Evolutionary conservation across 2,888 invertebrate species (phyloP).

Genomic region (Dione vanillae): DNA sequence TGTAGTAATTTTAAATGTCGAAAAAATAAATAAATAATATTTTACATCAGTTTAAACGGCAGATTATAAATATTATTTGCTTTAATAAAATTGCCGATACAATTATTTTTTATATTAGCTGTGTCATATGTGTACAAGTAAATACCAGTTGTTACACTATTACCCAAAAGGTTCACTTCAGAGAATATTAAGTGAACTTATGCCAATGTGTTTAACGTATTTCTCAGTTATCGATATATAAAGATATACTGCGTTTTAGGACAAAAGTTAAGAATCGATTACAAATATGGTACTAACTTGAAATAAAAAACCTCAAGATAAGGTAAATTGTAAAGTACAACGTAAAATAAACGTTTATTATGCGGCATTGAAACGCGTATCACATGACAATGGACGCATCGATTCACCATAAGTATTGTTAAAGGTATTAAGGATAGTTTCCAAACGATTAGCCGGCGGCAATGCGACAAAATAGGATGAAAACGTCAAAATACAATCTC

Average conservation of each 20-base stretch:
- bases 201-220: background rate
- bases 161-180: background rate
- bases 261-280: too few species aligned
- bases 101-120: background rate
- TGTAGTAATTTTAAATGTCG: background rate
- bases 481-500: slow-evolving; percentile 83
- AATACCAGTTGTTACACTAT: background rate
- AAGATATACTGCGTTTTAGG: too few species aligned
- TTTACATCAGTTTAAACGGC: background rate
- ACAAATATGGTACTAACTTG: too few species aligned
- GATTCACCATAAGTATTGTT: slow-evolving; percentile 54
- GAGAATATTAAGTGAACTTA: background rate
- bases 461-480: slow-evolving; percentile 77
- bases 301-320: too few species aligned
- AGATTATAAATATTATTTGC: background rate
- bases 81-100: background rate
- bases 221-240: too few species aligned
- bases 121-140: background rate
- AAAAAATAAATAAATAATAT: background rate
- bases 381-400: slow-evolving; percentile 46
- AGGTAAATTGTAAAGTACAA: background rate
- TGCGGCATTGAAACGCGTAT: slow-evolving; percentile 51
- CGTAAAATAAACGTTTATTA: slow-evolving; percentile 32
- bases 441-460: slow-evolving; percentile 75
- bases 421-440: slow-evolving; percentile 53